Evolutionary conservation across 2,888 invertebrate species (phyloP), one percentile per base, ranked within the genome.

Genomic region (Diachrysia chrysitis): DNA sequence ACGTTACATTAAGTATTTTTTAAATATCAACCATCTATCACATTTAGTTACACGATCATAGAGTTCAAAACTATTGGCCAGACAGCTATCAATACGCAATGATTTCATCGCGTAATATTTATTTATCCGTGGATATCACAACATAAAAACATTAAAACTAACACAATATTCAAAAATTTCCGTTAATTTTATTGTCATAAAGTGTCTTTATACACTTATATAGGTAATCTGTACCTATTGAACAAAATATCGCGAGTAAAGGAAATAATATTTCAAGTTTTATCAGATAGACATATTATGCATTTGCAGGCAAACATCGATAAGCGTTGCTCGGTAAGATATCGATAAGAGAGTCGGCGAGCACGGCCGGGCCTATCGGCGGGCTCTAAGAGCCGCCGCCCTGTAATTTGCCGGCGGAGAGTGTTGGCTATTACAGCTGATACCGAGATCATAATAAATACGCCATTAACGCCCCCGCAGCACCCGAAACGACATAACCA

Each of bases 401-500:
- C 95, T 95, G 95, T 95, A 95, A 95, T 95, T 95, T 95, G 95
- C 93, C 89, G 91, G 87, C 94, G 90, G 93, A 93, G 92, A 95
- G 95, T 95, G 95, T 93, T 92, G 94, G 94, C 94, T 93, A 95
- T 95, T 95, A 94, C 93, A 87, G 91, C 92, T 93, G 94, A 95
- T 95, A 94, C 94, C 93, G 91, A 92, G 94, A 95, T 95, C 95
- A 95, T 95, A 95, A 95, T 95, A 95, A 95, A 95, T 95, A 95
- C 94, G 90, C 95, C 93, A 95, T 95, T 94, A 95, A 94, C 95
- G 94, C 94, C 95, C 93, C 93, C 91, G 85, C 89, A 92, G 91
- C 93, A 92, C 93, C 93, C 94, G 93, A 94, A 94, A 93, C 91
- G 92, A 89, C 92, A 90, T 89, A 92, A 90, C 89, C 88, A 87